Evolutionary conservation across 1,140 invertebrate genomes (phyloP).

Genomic region (Aricia agestis): DNA sequence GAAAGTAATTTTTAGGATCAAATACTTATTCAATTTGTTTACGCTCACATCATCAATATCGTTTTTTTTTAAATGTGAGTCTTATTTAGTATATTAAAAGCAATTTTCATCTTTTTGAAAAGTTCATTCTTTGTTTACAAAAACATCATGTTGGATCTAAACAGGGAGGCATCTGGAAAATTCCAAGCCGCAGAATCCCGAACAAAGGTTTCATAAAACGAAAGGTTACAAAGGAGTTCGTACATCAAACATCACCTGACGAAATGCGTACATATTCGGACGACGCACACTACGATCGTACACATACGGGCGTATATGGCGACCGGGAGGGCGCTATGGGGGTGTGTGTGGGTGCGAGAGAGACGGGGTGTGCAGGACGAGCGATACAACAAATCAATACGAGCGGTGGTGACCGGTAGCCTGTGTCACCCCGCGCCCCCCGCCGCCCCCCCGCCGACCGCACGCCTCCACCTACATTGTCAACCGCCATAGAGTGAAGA

Average conservation of each 20-base stretch:
- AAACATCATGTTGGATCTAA: background rate
- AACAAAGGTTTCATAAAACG: constrained; percentile 40
- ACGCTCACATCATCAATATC: too few species aligned
- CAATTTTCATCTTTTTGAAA: too few species aligned
- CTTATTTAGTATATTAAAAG: too few species aligned
- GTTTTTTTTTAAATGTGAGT: too few species aligned
- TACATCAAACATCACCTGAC: constrained; percentile 42
- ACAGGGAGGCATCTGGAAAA: background rate
- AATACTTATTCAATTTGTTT: too few species aligned
- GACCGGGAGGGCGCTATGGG: constrained; percentile 45
- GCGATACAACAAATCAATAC: constrained; percentile 76
- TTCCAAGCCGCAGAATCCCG: constrained; percentile 21
- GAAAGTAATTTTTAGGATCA: too few species aligned
- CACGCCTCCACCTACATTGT: constrained; percentile 71
- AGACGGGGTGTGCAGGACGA: constrained; percentile 69
- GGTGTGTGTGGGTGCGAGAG: constrained; percentile 45
- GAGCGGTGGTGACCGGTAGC: constrained; percentile 75
- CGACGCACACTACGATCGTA: constrained; percentile 48
- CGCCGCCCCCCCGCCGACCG: constrained; percentile 48
- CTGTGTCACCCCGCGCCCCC: constrained; percentile 65
- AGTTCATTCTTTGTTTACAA: background rate
- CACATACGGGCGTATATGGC: constrained; percentile 60
- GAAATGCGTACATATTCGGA: constrained; percentile 68
- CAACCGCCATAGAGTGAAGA: constrained; percentile 63
- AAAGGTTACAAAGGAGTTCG: constrained; percentile 39